Base-by-base conservation (phyloP, 2,888 invertebrate genomes). In the Melipona beecheii region DNA sequence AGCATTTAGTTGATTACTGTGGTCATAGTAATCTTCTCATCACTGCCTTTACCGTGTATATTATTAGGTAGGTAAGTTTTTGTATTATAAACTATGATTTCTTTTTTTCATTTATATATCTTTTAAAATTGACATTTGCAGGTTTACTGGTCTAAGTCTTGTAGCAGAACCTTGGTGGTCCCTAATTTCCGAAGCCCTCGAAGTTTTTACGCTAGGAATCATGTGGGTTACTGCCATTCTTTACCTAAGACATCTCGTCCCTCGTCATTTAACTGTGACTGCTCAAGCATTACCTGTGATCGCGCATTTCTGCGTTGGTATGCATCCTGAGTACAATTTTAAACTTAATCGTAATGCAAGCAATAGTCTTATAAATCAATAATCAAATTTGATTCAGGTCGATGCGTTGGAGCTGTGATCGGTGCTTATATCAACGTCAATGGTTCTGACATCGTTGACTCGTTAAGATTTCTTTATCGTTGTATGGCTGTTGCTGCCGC, bases 11-110 rank as follows among this genome's bases (percentile, higher is more conserved):
- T 56, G 97, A 98, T 95, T 98, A 97, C 93, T 97, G 98, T 86
- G 97, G 97, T 19, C 97, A 97, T 92, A 97, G 97, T 86, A 98
- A 98, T 94, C 96, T 98, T 76, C 96, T 98, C 90, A 98, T 98
- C 90, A 96, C 96, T 83, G 97, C 97, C n/a, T 97, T 98, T 93
- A 96, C 97, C 15, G 96, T 97, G 91, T 98, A 97, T 93, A 97
- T 97, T 85, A 95, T 98, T 96, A 89, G 97, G 97, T 96, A 93
- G 92, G 93, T 85, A 85, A 85, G 80, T 84, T 77, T 71, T 60
- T 68, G 31, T 49, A 54, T 70, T 36, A 58, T 58, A 58, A 50
- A 50, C 15, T 50, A 50, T 13, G 15, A 58, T 58, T n/a, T 58
- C 15, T 58, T 0, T n/a, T 13, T 27, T n/a, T 65, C 21, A n/a